Base-by-base conservation (phyloP, 1,140 invertebrate genomes). In the Caenorhabditis inopinata region DNA sequence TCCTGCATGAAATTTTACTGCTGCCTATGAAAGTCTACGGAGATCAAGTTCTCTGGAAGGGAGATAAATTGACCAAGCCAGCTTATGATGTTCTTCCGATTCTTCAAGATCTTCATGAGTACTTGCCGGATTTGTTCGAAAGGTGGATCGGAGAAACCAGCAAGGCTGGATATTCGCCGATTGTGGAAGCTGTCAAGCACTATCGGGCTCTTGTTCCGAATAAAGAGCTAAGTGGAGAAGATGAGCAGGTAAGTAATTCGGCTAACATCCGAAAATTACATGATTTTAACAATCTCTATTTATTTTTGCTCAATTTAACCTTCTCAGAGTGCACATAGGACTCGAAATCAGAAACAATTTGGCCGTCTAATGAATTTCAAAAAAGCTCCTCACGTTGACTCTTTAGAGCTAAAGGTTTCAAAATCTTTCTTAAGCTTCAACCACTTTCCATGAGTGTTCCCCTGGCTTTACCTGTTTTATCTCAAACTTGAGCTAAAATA, bases 71-170 rank as follows among this genome's bases (percentile, higher is more conserved):
- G 32, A 75, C 62, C 1, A 42, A 42, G 4, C 45, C 42, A 35
- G 51, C 29, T 1, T 79, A 79, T 21, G 78, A 79, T 62, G 46
- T 79, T 23, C 62, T 79, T 29, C 46, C 78, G 16, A 79, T 79
- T 49, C 18, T 79, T 4, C 74, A 53, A 45, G 68, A 58, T 12
- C 27, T 51, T 23, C 48, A 78, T 35, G 45, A 78, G 16, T 12
- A 6, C 9, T 29, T 32, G 18, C 45, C 45, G 23, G 62, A 35
- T 18, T 18, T 68, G 21, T 48, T 74, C 25, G 21, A 35, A 1
- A 51, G 48, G 29, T 79, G 78, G 78, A 38, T 79, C 11, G 18
- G 11, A 23, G 78, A 79, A 29, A 49, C 18, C 1, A 79, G 74
- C 25, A 68, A 68, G n/a, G 11, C 58, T n/a, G 58, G 58, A 42